A percentile compares a stretch with the other conserved stretches of the same genome.
Evolutionary conservation across 1,140 invertebrate species (phyloP).

Genomic region (Drosophila kikkawai): DNA sequence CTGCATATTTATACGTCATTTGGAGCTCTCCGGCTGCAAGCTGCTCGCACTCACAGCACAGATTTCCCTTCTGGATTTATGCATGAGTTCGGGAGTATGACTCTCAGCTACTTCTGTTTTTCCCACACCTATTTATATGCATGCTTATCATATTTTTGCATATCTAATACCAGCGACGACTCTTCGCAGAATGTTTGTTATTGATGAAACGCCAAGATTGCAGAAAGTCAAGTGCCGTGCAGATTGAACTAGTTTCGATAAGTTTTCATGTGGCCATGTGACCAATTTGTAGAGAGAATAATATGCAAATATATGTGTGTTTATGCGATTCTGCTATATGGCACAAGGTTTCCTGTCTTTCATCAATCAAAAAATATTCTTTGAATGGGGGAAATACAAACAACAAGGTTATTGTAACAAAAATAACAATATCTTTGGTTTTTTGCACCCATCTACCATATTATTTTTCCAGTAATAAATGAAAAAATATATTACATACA

Average conservation of each 20-base stretch:
- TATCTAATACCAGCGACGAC: constrained; percentile 38
- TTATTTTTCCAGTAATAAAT: constrained; percentile 9
- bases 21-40: constrained; percentile 39
- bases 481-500: not conserved
- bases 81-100: constrained; percentile 43
- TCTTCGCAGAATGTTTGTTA: constrained; percentile 28
- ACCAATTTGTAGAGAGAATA: constrained; percentile 26
- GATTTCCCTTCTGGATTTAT: constrained; percentile 57
- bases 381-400: not conserved
- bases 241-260: constrained; percentile 10
- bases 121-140: constrained; percentile 51
- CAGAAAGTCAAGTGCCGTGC: constrained; percentile 33
- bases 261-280: constrained; percentile 24
- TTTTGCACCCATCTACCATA: not conserved
- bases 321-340: not conserved
- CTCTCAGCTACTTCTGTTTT: constrained; percentile 21
- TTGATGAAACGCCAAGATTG: constrained; percentile 56
- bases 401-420: not conserved
- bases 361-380: constrained; percentile 14
- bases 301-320: constrained; percentile 12
- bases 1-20: constrained; percentile 65
- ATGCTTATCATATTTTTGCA: constrained; percentile 76
- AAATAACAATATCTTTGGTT: constrained; percentile 6
- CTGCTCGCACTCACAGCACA: constrained; percentile 19
- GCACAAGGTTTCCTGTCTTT: constrained; percentile 5